These are phyloP conservation scores for Gavialis gangeticus DNA, from an alignment of 2,113 vertebrate species.

Conservation along the genomic window DNA sequence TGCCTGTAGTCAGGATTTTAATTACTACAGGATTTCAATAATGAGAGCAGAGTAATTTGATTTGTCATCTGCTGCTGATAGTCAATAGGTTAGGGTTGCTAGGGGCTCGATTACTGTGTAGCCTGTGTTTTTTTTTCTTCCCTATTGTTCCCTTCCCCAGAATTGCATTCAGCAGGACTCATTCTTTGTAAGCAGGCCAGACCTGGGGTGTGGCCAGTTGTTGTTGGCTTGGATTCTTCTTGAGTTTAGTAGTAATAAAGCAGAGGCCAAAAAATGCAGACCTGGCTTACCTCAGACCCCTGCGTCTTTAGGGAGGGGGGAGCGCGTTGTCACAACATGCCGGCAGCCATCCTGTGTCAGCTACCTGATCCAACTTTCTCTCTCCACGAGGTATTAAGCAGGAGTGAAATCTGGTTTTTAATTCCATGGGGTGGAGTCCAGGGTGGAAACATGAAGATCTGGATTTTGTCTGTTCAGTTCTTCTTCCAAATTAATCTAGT, in stretches of 20 bases:
- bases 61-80: rapidly evolving
- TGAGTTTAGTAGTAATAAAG: background rate
- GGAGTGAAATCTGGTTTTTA: background rate
- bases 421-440: background rate
- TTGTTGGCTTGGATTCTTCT: background rate
- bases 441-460: background rate
- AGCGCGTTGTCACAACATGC: too few species aligned
- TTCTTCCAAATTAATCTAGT: background rate
- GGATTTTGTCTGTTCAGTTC: background rate
- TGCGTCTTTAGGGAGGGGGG: too few species aligned
- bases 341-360: background rate
- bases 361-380: background rate
- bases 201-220: slow-evolving; percentile 21
- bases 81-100: rapidly evolving
- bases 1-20: background rate
- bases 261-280: background rate
- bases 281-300: background rate
- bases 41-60: background rate
- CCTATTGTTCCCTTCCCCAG: background rate
- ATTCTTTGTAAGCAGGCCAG: background rate
- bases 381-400: background rate
- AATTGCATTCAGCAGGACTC: background rate
- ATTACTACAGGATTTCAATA: background rate
- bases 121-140: background rate
- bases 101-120: rapidly evolving